Evolutionary conservation across 2,797 vertebrate genomes (phyloP), one percentile per base, ranked within the genome.

Genomic region (Chiroxiphia lanceolata): DNA sequence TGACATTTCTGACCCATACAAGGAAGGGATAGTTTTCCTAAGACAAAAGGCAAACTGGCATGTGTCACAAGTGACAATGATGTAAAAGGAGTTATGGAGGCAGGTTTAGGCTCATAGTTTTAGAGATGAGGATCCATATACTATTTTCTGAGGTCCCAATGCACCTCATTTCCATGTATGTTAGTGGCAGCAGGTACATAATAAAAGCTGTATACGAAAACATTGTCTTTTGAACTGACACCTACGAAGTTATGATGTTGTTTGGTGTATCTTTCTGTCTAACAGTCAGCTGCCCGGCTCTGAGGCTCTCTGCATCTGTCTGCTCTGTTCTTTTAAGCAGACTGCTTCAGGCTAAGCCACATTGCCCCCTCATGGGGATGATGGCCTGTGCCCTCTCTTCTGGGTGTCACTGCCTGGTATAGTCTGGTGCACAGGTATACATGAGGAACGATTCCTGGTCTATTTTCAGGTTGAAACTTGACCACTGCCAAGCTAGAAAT

Each of bases 221-320:
- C 7, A 10, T 3, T 21, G 20, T 11, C 22, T 69, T 42, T 64
- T 68, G 64, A 83, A 27, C 15, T 2, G 33, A 11, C 14, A 34
- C 10, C 12, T 42, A 18, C 0, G 0, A 59, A 72, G 26, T 6
- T 45, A 12, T 29, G 44, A 40, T 5, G 29, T 9, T 38, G 29
- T n/a, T 53, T 45, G 7, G 3, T 22, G 20, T 19, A 75, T 29
- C 38, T 47, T 75, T 36, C 9, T 8, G 19, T 47, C 19, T 48
- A 51, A 38, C 10, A 47, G 9, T 13, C 38, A 77, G 11, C n/a
- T 56, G 15, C 34, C 15, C 48, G 26, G 7, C 25, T 87, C 15
- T 4, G 33, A n/a, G 16, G 11, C 15, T 80, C 33, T n/a, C 64
- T 47, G 26, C 6, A 10, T n/a, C 42, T 29, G 1, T 26, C 10